Base-by-base conservation (phyloP, 2,797 vertebrate species). In the Scarus forsteni region DNA sequence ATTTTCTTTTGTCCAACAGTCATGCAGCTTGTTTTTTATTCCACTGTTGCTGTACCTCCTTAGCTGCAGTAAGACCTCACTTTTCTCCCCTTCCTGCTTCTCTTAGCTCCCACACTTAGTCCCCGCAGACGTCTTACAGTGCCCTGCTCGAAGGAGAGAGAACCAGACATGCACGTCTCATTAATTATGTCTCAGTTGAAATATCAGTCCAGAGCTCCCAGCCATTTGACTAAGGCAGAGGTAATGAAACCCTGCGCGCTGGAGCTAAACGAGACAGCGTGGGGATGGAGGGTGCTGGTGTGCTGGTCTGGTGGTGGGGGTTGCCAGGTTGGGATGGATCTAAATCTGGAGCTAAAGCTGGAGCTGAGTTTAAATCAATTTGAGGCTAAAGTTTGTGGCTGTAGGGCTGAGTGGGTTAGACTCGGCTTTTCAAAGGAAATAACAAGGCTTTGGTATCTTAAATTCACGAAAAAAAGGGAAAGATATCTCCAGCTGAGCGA, bases 101-200 rank as follows among this genome's bases (percentile, higher is more conserved):
- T 80, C 77, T 77, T 64, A 62, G 51, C 62, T 71, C 56, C 71
- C 70, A 19, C 19, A 48, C 76, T 59, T 39, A 35, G 56, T 88
- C 84, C 84, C 82, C 72, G 83, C 66, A 85, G 91, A 85, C 70
- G 45, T 75, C 52, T 77, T 57, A 75, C 66, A 73, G 44, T 64
- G 71, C 67, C 70, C 66, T 57, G 65, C 86, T 80, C 69, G 69
- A 87, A 87, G 80, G 79, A 86, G 52, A 72, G 60, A 80, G 66
- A 79, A 77, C 42, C 81, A 77, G 70, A 82, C 81, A 42, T 83
- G 76, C 79, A 85, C 79, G 73, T 87, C 88, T 92, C 89, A 89
- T 92, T 93, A 92, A 91, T 90, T 88, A 92, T 79, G 86, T 85
- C 88, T 88, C 83, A 64, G 81, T 80, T 83, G 83, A 89, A 91